Evolutionary conservation across 2,888 invertebrate species (phyloP).

Genomic region (Stenodema calcarata): DNA sequence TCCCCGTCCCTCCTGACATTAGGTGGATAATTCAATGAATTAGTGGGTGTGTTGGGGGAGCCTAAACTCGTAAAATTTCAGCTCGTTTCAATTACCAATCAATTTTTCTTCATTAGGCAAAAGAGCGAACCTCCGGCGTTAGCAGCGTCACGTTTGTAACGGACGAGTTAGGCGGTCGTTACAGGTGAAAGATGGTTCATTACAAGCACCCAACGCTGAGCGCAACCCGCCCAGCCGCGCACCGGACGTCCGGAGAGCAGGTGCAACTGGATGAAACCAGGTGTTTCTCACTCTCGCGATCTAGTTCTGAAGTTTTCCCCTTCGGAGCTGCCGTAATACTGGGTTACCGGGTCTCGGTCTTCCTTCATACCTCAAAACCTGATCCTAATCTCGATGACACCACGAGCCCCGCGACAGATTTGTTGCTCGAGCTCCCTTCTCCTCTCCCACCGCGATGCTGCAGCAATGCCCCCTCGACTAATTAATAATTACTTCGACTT

Average conservation of each 20-base stretch:
- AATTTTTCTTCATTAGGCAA: neutral
- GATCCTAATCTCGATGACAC: neutral
- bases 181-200: neutral
- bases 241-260: conserved; percentile 15
- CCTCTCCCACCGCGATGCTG: too few species aligned
- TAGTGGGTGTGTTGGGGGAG: too few species aligned
- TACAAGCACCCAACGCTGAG: neutral
- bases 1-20: too few species aligned
- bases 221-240: neutral
- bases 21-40: too few species aligned
- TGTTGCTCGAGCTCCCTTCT: neutral
- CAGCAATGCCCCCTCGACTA: too few species aligned
- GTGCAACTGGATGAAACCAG: neutral
- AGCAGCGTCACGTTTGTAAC: neutral
- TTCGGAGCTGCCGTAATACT: neutral
- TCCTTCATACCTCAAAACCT: conserved; percentile 4
- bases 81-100: neutral
- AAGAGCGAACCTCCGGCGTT: neutral
- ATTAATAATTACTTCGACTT: too few species aligned
- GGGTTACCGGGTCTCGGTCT: conserved; percentile 5
- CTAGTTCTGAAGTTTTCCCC: neutral
- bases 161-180: neutral
- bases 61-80: neutral
- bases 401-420: neutral
- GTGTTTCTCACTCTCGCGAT: neutral